phyloP scores from a whole-genome alignment of 1,140 invertebrate genomes.

The Drosophila asahinai region DNA sequence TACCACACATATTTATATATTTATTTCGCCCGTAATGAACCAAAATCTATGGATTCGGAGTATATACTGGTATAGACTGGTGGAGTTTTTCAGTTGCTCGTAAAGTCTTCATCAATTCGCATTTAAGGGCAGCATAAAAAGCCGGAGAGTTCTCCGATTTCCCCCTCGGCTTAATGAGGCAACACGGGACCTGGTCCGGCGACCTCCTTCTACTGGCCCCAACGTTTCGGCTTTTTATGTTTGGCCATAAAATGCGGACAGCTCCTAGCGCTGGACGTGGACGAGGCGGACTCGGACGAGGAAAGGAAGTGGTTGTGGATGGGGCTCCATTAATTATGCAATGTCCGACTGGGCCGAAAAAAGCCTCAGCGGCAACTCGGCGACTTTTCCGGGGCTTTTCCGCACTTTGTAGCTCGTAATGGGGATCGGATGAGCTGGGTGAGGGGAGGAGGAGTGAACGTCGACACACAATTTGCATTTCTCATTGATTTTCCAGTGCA shows the following conservation, averaged over 20 bases:
- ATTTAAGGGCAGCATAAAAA: slow-evolving; percentile 41
- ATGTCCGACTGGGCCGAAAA: slow-evolving; percentile 44
- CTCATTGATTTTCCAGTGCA: slow-evolving; percentile 68
- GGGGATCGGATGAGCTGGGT: not conserved
- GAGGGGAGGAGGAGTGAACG: too few species aligned
- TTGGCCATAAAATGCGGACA: slow-evolving; percentile 57
- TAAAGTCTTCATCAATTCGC: slow-evolving; percentile 53
- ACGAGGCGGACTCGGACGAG: not conserved
- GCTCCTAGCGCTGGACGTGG: slow-evolving; percentile 30
- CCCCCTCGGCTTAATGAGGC: slow-evolving; percentile 49
- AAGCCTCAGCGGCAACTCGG: slow-evolving; percentile 24
- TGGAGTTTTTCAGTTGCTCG: slow-evolving; percentile 26
- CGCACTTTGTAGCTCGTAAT: slow-evolving; percentile 24
- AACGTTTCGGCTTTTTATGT: slow-evolving; percentile 38
- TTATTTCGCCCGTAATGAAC: slow-evolving; percentile 8
- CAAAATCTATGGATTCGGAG: slow-evolving; percentile 1
- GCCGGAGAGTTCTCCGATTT: slow-evolving; percentile 18
- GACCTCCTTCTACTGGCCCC: not conserved
- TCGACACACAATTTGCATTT: slow-evolving; percentile 41
- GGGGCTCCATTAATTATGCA: slow-evolving; percentile 58
- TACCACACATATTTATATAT: slow-evolving; percentile 1
- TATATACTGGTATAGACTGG: not conserved
- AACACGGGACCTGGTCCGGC: slow-evolving; percentile 32
- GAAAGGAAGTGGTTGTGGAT: slow-evolving; percentile 28
- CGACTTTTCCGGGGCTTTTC: slow-evolving; percentile 34